A percentile compares a stretch with the other conserved stretches of the same genome.
Evolutionary conservation across 2,888 invertebrate species (phyloP).

Genomic region (Anagyrus pseudococci): DNA sequence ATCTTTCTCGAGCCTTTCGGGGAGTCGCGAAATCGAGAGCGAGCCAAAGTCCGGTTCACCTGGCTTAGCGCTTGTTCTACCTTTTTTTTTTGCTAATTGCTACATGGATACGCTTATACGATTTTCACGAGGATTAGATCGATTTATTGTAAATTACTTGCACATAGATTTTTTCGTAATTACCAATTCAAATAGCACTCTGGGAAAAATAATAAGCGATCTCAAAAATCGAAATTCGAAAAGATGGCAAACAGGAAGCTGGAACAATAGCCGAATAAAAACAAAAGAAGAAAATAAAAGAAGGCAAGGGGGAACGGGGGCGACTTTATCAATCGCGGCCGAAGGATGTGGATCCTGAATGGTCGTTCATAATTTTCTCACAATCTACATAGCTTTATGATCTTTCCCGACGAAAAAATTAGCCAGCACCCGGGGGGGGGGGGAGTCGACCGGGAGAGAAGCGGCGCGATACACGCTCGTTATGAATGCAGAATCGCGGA

Average conservation of each 20-base stretch:
- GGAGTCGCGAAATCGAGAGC: too few relatives aligned
- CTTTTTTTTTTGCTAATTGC: too few relatives aligned
- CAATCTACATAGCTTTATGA: constrained; percentile 15
- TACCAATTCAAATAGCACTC: too few relatives aligned
- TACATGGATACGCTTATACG: not conserved
- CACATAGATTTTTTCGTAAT: too few relatives aligned
- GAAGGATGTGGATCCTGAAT: too few relatives aligned
- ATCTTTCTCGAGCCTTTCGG: too few relatives aligned
- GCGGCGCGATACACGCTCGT: constrained; percentile 4
- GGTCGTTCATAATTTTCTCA: constrained; percentile 29
- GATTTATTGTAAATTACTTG: too few relatives aligned
- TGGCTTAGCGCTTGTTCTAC: too few relatives aligned
- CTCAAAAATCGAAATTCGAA: not conserved
- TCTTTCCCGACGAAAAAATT: not conserved
- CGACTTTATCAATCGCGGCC: not conserved
- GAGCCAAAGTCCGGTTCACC: too few relatives aligned
- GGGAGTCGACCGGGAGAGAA: not conserved
- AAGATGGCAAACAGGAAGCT: not conserved
- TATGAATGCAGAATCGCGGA: constrained; percentile 21
- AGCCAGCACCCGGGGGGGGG: not conserved
- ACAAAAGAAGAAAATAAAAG: not conserved
- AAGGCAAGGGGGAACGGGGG: too few relatives aligned
- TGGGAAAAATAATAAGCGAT: too few relatives aligned
- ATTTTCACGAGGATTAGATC: too few relatives aligned
- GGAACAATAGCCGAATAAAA: not conserved